Evolutionary conservation across 2,888 invertebrate genomes (phyloP).

Genomic region (Volucella bombylans): DNA sequence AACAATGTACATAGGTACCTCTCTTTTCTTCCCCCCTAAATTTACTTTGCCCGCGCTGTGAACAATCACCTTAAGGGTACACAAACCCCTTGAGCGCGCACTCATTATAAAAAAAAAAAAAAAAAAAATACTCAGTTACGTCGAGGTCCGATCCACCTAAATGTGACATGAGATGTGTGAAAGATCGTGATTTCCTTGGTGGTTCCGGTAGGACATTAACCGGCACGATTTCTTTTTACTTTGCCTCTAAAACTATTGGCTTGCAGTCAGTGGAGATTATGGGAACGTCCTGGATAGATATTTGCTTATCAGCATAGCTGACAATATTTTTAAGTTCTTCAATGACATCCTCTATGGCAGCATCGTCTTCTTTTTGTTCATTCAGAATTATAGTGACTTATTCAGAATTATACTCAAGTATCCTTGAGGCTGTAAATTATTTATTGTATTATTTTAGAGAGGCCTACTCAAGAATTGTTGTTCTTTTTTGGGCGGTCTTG

Average conservation of each 20-base stretch:
- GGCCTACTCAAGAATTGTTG: no score
- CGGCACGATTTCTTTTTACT: constrained; percentile 89
- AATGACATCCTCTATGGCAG: constrained; percentile 93
- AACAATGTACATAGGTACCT: no score
- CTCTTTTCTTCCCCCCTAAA: no score
- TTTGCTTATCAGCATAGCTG: constrained; percentile 90
- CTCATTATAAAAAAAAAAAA: no score
- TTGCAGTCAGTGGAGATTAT: constrained; percentile 78
- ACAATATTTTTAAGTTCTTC: constrained; percentile 93
- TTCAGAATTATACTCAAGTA: no score
- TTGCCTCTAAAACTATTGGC: constrained; percentile 76
- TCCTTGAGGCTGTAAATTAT: no score
- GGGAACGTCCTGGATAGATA: constrained; percentile 75
- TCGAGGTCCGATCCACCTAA: constrained; percentile 81
- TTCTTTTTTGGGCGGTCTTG: no score
- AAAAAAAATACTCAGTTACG: no score
- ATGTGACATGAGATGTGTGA: constrained; percentile 88
- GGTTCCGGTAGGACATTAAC: constrained; percentile 91
- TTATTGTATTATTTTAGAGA: no score
- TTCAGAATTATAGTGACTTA: constrained; percentile 77
- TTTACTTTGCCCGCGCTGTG: no score
- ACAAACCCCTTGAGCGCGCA: no score
- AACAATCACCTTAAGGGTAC: no score
- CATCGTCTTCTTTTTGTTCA: constrained; percentile 83
- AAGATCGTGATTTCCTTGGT: constrained; percentile 88